Conservation (phyloP, 2,888 invertebrate genomes). For the Cantharis rufa region DNA sequence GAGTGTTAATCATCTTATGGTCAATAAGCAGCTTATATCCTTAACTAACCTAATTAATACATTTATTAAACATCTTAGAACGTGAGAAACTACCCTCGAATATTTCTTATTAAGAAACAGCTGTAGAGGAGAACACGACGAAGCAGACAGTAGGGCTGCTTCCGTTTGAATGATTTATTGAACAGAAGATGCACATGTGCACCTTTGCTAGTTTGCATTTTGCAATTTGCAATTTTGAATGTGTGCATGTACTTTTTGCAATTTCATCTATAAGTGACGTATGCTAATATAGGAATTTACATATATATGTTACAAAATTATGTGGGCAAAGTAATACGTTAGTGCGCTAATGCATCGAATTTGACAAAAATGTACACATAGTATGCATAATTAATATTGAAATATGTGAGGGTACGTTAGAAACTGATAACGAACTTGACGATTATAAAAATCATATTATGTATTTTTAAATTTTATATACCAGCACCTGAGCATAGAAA, state of each 20-base stretch:
- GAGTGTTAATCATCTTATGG: neutral
- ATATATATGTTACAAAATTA: constrained; percentile 11
- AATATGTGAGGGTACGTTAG: constrained; percentile 4
- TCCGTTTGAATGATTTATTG: constrained; percentile 54
- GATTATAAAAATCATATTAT: constrained; percentile 5
- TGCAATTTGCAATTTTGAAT: constrained; percentile 18
- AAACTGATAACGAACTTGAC: constrained; percentile 20
- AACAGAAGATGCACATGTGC: constrained; percentile 43
- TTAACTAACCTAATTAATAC: constrained; percentile 8
- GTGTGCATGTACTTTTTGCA: neutral
- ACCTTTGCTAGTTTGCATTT: constrained; percentile 22
- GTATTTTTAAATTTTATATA: neutral
- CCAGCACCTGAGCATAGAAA: neutral
- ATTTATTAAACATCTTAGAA: constrained; percentile 13
- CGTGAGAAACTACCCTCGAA: constrained; percentile 30
- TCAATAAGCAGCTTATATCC: neutral
- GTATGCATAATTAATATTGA: neutral
- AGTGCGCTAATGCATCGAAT: neutral
- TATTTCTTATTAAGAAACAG: constrained; percentile 31
- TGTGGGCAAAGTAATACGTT: constrained; percentile 8
- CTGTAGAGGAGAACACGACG: constrained; percentile 33
- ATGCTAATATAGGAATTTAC: constrained; percentile 22
- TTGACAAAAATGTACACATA: neutral
- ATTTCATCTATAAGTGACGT: constrained; percentile 6
- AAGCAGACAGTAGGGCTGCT: constrained; percentile 51